phyloP scores from a whole-genome alignment of 2,797 vertebrate species.

The Sebastes minor region DNA sequence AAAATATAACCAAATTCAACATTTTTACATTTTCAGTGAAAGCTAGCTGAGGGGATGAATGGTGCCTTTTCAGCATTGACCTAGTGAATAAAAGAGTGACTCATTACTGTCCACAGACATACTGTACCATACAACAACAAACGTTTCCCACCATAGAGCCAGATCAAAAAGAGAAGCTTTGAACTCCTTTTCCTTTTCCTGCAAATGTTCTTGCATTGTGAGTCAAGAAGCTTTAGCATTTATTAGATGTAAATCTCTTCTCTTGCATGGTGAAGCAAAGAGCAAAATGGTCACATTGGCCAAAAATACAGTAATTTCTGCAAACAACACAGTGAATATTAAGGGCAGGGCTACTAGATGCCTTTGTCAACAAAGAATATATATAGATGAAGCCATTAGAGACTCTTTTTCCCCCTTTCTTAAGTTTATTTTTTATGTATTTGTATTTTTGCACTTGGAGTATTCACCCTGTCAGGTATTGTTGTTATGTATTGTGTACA shows the following conservation, averaged over 20 bases:
- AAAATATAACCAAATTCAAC: neutral
- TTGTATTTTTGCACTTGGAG: neutral
- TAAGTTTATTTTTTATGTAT: too few relatives aligned
- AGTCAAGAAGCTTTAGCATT: neutral
- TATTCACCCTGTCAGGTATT: neutral
- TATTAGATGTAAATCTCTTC: too few relatives aligned
- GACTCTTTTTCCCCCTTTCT: neutral
- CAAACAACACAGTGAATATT: neutral
- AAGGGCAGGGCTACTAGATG: neutral
- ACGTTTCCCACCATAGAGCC: neutral
- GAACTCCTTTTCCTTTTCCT: neutral
- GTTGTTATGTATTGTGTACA: neutral
- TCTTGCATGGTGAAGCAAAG: neutral
- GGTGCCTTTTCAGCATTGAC: neutral
- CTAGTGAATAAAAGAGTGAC: constrained; percentile 23
- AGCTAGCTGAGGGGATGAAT: constrained; percentile 1
- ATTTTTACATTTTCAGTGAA: neutral
- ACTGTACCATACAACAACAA: neutral
- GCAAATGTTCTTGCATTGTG: neutral
- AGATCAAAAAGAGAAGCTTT: neutral
- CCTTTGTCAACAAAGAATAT: neutral
- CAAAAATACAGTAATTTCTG: neutral
- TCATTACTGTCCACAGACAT: neutral
- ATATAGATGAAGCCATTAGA: neutral
- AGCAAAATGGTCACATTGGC: too few relatives aligned